phyloP scores from a whole-genome alignment of 1,140 invertebrate genomes.

The Pollicipes pollicipes region DNA sequence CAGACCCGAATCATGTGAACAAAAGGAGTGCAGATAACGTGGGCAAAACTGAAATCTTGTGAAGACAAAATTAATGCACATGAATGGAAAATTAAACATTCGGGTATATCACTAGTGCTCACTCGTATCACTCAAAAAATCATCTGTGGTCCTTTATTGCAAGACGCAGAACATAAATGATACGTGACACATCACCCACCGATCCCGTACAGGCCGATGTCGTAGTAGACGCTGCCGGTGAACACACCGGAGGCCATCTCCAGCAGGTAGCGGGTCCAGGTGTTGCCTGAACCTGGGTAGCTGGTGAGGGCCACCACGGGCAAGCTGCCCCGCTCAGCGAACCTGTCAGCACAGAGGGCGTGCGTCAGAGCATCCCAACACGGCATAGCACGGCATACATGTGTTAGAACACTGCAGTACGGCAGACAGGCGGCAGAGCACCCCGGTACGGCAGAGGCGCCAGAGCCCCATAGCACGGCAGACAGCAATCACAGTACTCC shows the following conservation, averaged over 20 bases:
- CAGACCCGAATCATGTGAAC: no score
- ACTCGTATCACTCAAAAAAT: not conserved
- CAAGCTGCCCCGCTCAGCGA: conserved; percentile 3
- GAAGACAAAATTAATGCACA: not conserved
- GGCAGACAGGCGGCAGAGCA: no score
- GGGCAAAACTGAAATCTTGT: not conserved
- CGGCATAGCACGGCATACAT: no score
- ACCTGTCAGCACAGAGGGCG: no score
- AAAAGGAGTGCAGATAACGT: not conserved
- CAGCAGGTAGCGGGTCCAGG: conserved; percentile 25
- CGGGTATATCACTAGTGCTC: no score
- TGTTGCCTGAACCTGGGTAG: conserved; percentile 26
- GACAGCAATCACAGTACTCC: no score
- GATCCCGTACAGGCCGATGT: conserved; percentile 17
- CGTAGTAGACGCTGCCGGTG: conserved; percentile 25
- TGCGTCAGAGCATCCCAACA: no score
- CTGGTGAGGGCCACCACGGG: conserved; percentile 22
- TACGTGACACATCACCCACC: conserved; percentile 10
- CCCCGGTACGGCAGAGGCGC: no score
- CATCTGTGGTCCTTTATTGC: no score
- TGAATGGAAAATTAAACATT: not conserved
- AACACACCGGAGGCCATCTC: conserved; percentile 24
- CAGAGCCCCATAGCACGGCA: no score
- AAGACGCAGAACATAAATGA: no score
- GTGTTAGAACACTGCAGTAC: no score